Evolutionary conservation across 2,797 vertebrate genomes (phyloP), one percentile per base, ranked within the genome.

Genomic region (Leptatherina wallacei): DNA sequence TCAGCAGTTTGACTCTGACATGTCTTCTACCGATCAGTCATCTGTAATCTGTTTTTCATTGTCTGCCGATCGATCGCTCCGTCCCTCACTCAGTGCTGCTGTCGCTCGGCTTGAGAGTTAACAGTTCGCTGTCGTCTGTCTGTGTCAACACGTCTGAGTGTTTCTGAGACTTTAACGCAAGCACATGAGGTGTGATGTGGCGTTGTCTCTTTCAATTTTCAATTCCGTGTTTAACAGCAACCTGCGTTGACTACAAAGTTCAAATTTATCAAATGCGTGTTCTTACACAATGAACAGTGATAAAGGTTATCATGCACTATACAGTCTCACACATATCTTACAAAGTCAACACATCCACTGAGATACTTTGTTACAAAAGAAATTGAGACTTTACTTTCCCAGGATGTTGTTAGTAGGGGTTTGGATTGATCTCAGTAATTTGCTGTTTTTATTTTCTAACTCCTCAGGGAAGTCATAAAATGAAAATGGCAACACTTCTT

Each of bases 11-110:
- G 0, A 12, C 58, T 63, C 49, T 57, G 72, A 40, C 65, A 59
- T 49, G 13, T 76, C 76, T 69, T 70, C 61, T 36, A 10, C 56
- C 35, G 35, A 79, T 61, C 61, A 4, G 16, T 69, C 12, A 52
- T 14, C 67, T 56, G 4, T 73, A 61, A 84, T 87, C 58, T 65
- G 65, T 74, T 73, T 70, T 76, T 80, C 60, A 76, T 80, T 68
- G 65, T 77, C 52, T 75, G 20, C 8, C 18, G 16, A 74, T 82
- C 18, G 59, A 70, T 76, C 32, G 22, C 42, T 29, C 33, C 35
- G 40, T 6, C 64, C 16, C 30, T 33, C n/a, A 61, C 61, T 22
- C 32, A n/a, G 1, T 33, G 0, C 55, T 20, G 55, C 38, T 40
- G 62, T 52, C 13, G 1, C 54, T 35, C 16, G 11, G 10, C 27